Conservation (phyloP, 2,888 invertebrate genomes). For the Scelioninae gen. 1 region DNA sequence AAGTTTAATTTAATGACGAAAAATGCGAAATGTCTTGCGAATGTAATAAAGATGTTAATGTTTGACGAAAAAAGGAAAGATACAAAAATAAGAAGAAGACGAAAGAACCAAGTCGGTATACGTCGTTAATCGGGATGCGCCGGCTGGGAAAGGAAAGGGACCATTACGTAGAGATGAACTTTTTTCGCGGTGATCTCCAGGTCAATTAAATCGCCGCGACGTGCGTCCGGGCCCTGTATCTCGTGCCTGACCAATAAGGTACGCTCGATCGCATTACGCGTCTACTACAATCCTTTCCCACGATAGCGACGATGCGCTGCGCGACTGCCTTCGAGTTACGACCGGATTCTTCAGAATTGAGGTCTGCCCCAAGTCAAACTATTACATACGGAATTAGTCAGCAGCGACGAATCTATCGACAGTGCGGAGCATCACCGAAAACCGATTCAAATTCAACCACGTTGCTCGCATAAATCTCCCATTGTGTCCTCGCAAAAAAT, state of each 20-base stretch:
- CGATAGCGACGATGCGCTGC: slow-evolving; percentile 71
- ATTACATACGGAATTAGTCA: slow-evolving; percentile 67
- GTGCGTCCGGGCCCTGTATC: slow-evolving; percentile 75
- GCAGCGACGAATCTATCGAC: slow-evolving; percentile 59
- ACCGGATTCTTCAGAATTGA: slow-evolving; percentile 67
- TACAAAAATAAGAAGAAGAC: slow-evolving; percentile 8
- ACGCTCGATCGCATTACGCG: slow-evolving; percentile 75
- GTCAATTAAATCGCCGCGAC: slow-evolving; percentile 80
- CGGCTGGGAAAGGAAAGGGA: slow-evolving; percentile 79
- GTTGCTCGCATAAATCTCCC: not conserved
- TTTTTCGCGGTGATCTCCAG: slow-evolving; percentile 77
- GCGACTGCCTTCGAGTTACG: slow-evolving; percentile 68
- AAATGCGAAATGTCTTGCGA: slow-evolving; percentile 53
- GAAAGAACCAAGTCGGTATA: slow-evolving; percentile 45
- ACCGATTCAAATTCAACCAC: slow-evolving; percentile 41
- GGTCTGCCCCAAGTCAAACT: slow-evolving; percentile 60
- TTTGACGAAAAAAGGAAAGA: slow-evolving; percentile 47
- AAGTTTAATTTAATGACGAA: too few relatives aligned
- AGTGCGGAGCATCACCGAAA: slow-evolving; percentile 30
- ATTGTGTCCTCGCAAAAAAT: too few relatives aligned
- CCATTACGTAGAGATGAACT: slow-evolving; percentile 79
- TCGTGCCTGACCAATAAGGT: slow-evolving; percentile 71
- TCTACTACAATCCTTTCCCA: slow-evolving; percentile 72
- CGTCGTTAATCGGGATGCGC: slow-evolving; percentile 66
- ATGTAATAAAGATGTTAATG: slow-evolving; percentile 64